Base-by-base conservation (phyloP, 2,888 invertebrate species). In the Limulus polyphemus region DNA sequence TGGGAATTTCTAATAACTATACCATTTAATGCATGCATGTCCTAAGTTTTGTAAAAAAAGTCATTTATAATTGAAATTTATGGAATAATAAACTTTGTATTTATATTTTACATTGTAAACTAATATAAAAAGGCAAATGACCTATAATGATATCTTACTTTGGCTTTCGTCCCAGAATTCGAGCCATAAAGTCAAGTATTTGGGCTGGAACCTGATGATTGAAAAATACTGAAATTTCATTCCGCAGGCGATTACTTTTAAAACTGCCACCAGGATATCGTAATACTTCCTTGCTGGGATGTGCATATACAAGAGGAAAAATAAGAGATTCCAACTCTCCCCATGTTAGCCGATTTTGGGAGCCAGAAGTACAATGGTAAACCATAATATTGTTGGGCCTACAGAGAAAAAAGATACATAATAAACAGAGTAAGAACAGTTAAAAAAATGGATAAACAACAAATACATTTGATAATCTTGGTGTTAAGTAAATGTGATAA, bases 171-270 rank as follows among this genome's bases (percentile, higher is more conserved):
- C 85, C 81, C 70, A 87, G 83, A 61, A 88, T 75, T 46, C 88
- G 75, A 81, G 90, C 81, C 61, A 90, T 75, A 65, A 87, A 85
- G 73, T 90, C 90, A 62, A 90, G 88, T 48, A 90, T 78, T 70
- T 88, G 85, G 7, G 90, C 90, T 10, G 90, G 90, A 52, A 90
- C 71, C 74, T 88, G 83, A 71, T 90, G 90, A 51, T 69, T 65
- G 12, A 68, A 59, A 11, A 61, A 60, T 12, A 70, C 47, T 56
- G 63, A 61, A 11, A 68, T 16, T 7, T 52, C 49, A 50, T 70
- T 67, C 0, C 62, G 12, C 11, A 57, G 46, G 54, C 55, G 51
- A 57, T 56, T 66, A 11, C 65, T 60, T 13, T 67, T 61, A 13
- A 68, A 69, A 14, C 47, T 61, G 10, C 66, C 64, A 32, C 63